Evolutionary conservation across 1,140 invertebrate genomes (phyloP).

Genomic region (Sinonovacula constricta): DNA sequence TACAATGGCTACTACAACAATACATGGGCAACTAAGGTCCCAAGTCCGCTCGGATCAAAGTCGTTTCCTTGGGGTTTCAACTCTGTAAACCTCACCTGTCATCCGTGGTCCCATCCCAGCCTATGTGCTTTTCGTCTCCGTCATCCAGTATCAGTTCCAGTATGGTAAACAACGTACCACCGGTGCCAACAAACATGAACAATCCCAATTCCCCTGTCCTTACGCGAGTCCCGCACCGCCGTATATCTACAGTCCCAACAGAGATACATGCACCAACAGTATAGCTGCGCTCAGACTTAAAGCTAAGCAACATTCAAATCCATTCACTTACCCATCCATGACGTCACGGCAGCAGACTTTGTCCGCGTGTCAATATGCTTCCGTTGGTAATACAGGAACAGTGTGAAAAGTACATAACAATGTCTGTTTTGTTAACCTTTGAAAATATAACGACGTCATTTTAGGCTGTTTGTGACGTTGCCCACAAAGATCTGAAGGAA

Average conservation of each 20-base stretch:
- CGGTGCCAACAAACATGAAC: slow-evolving; percentile 73
- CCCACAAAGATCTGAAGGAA: no score
- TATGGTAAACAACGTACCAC: slow-evolving; percentile 71
- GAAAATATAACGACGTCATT: no score
- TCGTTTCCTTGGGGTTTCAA: slow-evolving; percentile 88
- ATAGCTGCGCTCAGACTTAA: slow-evolving; percentile 92
- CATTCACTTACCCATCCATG: slow-evolving; percentile 79
- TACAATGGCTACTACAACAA: slow-evolving; percentile 94
- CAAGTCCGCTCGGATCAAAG: slow-evolving; percentile 89
- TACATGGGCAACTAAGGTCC: slow-evolving; percentile 93
- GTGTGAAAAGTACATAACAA: no score
- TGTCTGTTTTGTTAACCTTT: no score
- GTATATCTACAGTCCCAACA: slow-evolving; percentile 77
- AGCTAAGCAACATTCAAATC: slow-evolving; percentile 90
- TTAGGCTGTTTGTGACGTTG: no score
- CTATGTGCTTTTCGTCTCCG: slow-evolving; percentile 79
- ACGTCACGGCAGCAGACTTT: slow-evolving; percentile 83
- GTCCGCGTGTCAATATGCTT: slow-evolving; percentile 93
- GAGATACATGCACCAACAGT: slow-evolving; percentile 87
- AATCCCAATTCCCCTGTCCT: slow-evolving; percentile 77
- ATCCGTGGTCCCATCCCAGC: slow-evolving; percentile 83
- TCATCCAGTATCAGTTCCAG: slow-evolving; percentile 72
- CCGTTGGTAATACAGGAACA: slow-evolving; percentile 75
- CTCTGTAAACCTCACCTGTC: slow-evolving; percentile 87
- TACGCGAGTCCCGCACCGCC: slow-evolving; percentile 79